Evolutionary conservation across 2,797 vertebrate genomes (phyloP).

Genomic region (Octomys mimax): DNA sequence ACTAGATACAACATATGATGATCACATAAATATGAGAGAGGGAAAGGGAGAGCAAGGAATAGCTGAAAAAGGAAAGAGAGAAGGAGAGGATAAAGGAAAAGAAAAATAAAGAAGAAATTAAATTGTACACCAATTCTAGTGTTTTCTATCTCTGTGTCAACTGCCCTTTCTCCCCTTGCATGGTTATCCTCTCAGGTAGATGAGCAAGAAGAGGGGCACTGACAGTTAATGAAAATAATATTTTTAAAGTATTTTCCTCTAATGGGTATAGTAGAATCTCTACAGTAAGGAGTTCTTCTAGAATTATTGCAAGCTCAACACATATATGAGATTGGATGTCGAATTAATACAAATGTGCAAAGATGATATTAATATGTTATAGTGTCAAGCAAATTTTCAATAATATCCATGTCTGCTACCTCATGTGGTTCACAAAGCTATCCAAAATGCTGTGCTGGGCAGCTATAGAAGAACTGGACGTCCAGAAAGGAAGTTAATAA

Average conservation of each 20-base stretch:
- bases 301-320: neutral
- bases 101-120: too few relatives aligned
- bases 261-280: neutral
- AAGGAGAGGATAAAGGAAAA: too few relatives aligned
- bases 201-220: neutral
- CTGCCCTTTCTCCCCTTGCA: neutral
- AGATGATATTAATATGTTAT: neutral
- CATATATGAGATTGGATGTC: neutral
- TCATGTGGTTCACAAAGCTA: neutral
- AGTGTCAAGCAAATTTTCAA: neutral
- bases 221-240: neutral
- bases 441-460: neutral
- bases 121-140: neutral
- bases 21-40: neutral
- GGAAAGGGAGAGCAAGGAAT: neutral
- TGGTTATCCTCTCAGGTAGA: neutral
- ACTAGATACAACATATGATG: neutral
- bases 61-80: neutral
- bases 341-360: slow-evolving; percentile 3
- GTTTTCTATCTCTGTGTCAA: neutral
- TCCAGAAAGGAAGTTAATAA: neutral
- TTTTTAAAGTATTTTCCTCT: neutral
- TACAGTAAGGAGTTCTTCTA: neutral
- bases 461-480: neutral
- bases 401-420: neutral